Base-by-base conservation (phyloP, 2,797 vertebrate species). In the Pseudopleuronectes americanus region DNA sequence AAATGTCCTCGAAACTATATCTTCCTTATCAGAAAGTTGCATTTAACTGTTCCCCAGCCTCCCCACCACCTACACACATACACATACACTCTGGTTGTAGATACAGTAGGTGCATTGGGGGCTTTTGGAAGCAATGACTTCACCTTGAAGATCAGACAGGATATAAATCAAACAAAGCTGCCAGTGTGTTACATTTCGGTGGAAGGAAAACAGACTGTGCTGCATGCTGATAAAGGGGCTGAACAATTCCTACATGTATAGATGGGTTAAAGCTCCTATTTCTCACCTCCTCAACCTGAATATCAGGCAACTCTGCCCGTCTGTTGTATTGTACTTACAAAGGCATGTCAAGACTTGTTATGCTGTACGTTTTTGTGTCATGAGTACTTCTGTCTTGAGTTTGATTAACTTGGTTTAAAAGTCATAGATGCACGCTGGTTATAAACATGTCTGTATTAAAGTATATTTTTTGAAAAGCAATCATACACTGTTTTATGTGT, bases 371-470 rank as follows among this genome's bases (percentile, higher is more conserved):
- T 81, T 74, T 56, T 71, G 65, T 87, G 80, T 80, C 68, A 79
- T 43, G 49, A 52, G 41, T 80, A 64, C 68, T 71, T 69, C 31
- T 74, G 80, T 74, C 60, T 66, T 61, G 49, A 76, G 19, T 78
- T 76, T 62, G 45, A 59, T 77, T 80, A 66, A 56, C 57, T 73
- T 69, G 57, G 51, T 77, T 87, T 70, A 71, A 61, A 77, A 58
- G 36, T 87, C 45, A 79, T 84, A 77, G 57, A 73, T 89, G 87
- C 84, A 89, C 65, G 80, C 71, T 81, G 74, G 68, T 76, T 63
- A 70, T 81, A 63, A 80, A 71, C 60, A 77, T 80, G 79, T 91
- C 72, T 79, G 79, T 78, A 90, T 85, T 91, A 85, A 87, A 92
- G 51, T 83, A 72, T 83, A 82, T 88, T 87, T 85, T 90, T 81